Conservation (phyloP, 2,888 invertebrate species). For the Aphidoletes aphidimyza region DNA sequence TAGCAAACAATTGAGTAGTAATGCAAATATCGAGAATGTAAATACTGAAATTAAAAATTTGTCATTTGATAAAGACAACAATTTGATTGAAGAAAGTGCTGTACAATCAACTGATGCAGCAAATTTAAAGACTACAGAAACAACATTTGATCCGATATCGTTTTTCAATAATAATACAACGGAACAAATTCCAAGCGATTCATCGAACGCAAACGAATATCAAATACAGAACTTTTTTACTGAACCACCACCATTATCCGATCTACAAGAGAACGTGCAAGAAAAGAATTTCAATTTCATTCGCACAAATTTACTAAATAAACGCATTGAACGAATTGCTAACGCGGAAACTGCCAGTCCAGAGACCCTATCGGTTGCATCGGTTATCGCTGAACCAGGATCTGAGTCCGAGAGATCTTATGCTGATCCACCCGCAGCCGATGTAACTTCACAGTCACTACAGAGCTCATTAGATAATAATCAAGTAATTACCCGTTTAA, state of each 20-base stretch:
- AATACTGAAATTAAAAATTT: not conserved
- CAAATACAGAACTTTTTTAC: constrained; percentile 66
- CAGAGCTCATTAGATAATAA: constrained; percentile 2
- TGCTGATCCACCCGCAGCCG: not conserved
- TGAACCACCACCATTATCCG: constrained; percentile 62
- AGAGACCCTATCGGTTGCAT: constrained; percentile 57
- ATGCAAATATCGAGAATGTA: not conserved
- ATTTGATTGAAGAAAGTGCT: not conserved
- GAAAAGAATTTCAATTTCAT: constrained; percentile 57
- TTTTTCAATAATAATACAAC: constrained; percentile 23
- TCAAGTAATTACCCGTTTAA: constrained; percentile 7
- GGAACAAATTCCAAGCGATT: constrained; percentile 46
- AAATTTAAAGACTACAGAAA: not conserved
- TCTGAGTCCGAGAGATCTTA: constrained; percentile 65
- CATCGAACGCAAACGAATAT: constrained; percentile 59
- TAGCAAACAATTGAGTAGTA: not conserved
- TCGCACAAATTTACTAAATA: constrained; percentile 53
- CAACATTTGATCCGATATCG: constrained; percentile 38
- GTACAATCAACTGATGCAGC: not conserved
- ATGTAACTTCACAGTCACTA: constrained; percentile 2
- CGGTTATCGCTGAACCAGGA: constrained; percentile 65
- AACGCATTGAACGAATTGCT: constrained; percentile 52
- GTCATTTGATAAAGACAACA: not conserved
- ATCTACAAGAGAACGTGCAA: constrained; percentile 52
- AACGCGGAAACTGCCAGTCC: not conserved